A percentile compares a stretch with the other conserved stretches of the same genome.
phyloP scores from a whole-genome alignment of 2,113 vertebrate species.

The Oryzias javanicus region DNA sequence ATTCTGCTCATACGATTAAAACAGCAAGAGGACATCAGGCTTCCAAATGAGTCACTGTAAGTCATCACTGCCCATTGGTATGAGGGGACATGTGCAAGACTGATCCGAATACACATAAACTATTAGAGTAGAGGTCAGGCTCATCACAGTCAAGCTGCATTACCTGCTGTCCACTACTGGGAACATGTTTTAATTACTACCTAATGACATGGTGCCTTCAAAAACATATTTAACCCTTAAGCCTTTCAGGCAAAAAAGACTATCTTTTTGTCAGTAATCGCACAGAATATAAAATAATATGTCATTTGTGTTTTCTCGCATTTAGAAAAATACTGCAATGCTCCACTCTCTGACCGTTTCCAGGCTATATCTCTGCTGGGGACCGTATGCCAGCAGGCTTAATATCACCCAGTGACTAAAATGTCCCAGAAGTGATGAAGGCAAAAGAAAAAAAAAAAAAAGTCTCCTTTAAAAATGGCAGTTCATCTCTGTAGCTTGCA shows the following conservation, averaged over 20 bases:
- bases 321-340: conserved; percentile 5
- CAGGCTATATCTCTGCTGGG: conserved; percentile 14
- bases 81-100: conserved; percentile 17
- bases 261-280: background rate
- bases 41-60: conserved; percentile 20
- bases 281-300: too few species aligned
- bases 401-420: conserved; percentile 1
- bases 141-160: conserved; percentile 16
- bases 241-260: background rate
- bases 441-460: background rate
- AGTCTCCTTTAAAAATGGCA: background rate
- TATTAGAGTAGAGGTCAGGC: conserved; percentile 14
- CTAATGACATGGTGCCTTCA: background rate
- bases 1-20: conserved; percentile 28
- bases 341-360: conserved; percentile 16
- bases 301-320: background rate
- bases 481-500: too few species aligned
- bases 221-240: conserved; percentile 6
- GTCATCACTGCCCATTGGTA: conserved; percentile 19
- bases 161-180: conserved; percentile 12
- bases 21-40: conserved; percentile 21
- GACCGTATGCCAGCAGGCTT: conserved; percentile 9
- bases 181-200: conserved; percentile 11
- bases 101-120: conserved; percentile 41
- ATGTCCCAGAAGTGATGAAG: background rate